Conservation (phyloP, 2,888 invertebrate genomes). For the Xylota segnis region DNA sequence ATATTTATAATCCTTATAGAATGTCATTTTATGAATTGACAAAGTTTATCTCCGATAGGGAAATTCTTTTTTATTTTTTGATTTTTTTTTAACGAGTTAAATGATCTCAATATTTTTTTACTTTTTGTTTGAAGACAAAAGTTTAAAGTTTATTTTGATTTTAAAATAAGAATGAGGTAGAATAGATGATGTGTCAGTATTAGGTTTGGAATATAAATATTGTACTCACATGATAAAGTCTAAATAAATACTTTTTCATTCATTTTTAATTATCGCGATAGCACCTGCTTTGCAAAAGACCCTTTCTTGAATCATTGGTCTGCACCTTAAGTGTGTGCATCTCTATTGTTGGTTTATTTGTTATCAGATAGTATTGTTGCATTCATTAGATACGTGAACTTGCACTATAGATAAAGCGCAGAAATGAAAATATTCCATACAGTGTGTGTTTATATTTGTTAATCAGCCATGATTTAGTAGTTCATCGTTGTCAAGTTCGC, state of each 20-base stretch:
- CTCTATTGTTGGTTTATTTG: conserved; percentile 29
- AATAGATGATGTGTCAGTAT: conserved; percentile 5
- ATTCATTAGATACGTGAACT: conserved; percentile 38
- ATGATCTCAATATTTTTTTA: conserved; percentile 20
- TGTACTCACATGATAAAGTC: not conserved
- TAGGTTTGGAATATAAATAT: not conserved
- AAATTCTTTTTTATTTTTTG: not conserved
- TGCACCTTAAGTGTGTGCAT: conserved; percentile 2
- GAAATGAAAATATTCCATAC: conserved; percentile 24
- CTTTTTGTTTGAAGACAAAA: conserved; percentile 10
- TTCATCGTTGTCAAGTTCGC: conserved; percentile 57
- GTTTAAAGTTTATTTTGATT: conserved; percentile 17
- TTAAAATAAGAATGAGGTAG: conserved; percentile 3
- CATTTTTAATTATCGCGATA: conserved; percentile 31
- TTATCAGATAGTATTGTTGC: conserved; percentile 38
- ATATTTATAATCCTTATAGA: conserved; percentile 9
- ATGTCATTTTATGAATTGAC: conserved; percentile 13
- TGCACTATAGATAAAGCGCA: conserved; percentile 47
- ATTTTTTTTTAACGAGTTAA: conserved; percentile 7
- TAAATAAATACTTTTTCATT: conserved; percentile 16
- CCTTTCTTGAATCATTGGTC: conserved; percentile 9
- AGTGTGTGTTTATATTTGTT: conserved; percentile 37
- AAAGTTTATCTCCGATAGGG: not conserved
- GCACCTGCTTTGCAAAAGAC: conserved; percentile 10
- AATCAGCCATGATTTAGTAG: conserved; percentile 49